Percentiles rank a stretch among this genome's conserved stretches.
These are phyloP conservation scores for Drosophila picticornis DNA, from an alignment of 2,888 invertebrate species.

Conservation along the genomic window DNA sequence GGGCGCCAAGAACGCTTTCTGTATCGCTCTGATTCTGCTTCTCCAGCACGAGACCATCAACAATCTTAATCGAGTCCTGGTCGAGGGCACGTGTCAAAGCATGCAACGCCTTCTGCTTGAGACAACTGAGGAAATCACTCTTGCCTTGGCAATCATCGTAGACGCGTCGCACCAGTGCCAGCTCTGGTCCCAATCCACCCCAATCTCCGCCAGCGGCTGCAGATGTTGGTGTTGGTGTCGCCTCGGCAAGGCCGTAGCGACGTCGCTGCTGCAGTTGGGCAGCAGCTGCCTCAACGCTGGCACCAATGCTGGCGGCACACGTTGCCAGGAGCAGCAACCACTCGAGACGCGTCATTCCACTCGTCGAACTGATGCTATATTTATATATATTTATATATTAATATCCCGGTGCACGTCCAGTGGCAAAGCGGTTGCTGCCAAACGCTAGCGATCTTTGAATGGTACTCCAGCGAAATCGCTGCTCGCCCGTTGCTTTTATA, in stretches of 20 bases:
- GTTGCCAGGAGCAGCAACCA: constrained; percentile 69
- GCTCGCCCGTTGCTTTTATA: constrained; percentile 82
- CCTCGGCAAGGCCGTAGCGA: constrained; percentile 49
- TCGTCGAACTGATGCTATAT: constrained; percentile 4
- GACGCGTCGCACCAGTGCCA: constrained; percentile 87
- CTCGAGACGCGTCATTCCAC: constrained; percentile 60
- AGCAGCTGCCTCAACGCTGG: constrained; percentile 37
- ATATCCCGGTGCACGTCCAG: constrained; percentile 31
- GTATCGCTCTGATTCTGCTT: constrained; percentile 87
- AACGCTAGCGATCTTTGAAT: constrained; percentile 56
- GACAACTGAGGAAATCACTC: constrained; percentile 87
- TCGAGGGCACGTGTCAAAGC: constrained; percentile 88
- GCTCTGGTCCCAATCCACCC: constrained; percentile 86
- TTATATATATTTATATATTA: background rate
- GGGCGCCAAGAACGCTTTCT: constrained; percentile 83
- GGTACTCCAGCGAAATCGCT: constrained; percentile 82
- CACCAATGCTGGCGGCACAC: constrained; percentile 45
- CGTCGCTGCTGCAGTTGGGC: constrained; percentile 60
- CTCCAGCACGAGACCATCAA: constrained; percentile 88
- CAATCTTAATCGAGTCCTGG: constrained; percentile 88
- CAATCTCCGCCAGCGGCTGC: constrained; percentile 24
- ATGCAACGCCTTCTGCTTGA: constrained; percentile 88
- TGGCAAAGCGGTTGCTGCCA: constrained; percentile 30
- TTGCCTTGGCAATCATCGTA: constrained; percentile 88
- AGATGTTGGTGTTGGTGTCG: background rate